Evolutionary conservation across 1,140 invertebrate genomes (phyloP).

Genomic region (Pentalonia nigronervosa): DNA sequence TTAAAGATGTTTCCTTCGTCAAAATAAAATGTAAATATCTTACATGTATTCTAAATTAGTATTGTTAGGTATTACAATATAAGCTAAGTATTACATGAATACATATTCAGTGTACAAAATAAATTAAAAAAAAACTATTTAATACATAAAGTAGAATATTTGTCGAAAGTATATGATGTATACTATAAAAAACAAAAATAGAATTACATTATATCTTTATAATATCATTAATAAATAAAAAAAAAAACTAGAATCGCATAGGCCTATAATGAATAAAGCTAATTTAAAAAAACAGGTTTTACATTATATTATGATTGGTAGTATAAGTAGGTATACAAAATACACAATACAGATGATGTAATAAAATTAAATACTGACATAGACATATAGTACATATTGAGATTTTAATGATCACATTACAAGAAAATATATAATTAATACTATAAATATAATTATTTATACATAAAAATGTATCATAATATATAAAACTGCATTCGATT

Average conservation of each 20-base stretch:
- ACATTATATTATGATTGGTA: neutral
- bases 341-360: neutral
- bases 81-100: too few relatives aligned
- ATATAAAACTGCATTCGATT: neutral
- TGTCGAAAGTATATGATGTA: neutral
- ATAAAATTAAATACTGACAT: neutral
- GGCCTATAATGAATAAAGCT: neutral
- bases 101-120: neutral
- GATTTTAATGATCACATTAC: neutral
- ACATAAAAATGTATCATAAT: neutral
- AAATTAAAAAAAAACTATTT: neutral
- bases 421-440: too few relatives aligned
- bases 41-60: neutral
- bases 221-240: neutral
- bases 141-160: neutral
- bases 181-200: neutral
- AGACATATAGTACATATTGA: neutral
- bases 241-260: neutral
- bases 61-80: neutral
- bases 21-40: neutral
- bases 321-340: neutral
- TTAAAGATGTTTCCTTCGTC: neutral
- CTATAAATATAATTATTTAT: too few relatives aligned
- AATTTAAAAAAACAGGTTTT: neutral
- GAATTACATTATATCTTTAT: neutral